Base-by-base conservation (phyloP, 2,888 invertebrate species). In the Heteromurus nitidus region DNA sequence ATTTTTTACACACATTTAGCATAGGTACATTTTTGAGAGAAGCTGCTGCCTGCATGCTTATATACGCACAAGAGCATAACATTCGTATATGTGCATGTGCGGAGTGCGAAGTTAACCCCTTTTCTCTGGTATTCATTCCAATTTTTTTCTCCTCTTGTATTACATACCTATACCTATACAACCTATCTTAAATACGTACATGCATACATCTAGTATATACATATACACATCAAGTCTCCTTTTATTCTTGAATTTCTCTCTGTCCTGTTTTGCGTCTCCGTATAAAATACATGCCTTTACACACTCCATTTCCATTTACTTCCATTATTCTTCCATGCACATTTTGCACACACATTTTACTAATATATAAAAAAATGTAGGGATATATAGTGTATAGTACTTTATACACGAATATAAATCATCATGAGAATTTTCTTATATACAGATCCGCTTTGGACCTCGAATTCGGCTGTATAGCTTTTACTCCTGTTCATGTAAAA, bases 281-380 rank as follows among this genome's bases (percentile, higher is more conserved):
- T 28, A 50, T 50, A n/a, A n/a, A n/a, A n/a, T n/a, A n/a, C n/a
- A n/a, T n/a, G n/a, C n/a, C n/a, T n/a, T n/a, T n/a, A 5, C 36
- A 36, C 13, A 36, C 31, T 64, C 30, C 20, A 30, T 36, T 18
- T 18, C 36, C 28, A 9, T 44, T 60, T 72, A 42, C 72, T 62
- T 73, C 64, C 73, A 64, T 73, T 50, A 50, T 50, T 50, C 50
- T 50, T 50, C 30, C 73, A 73, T 73, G 31, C 73, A 73, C 73
- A 73, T 73, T 73, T 73, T 24, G 64, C 73, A 73, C 73, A n/a
- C n/a, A 73, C 73, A 73, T 73, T 73, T 73, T 50, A 62, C 44
- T 58, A 42, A 30, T 70, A 36, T 36, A 70, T 26, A 58, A 58
- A 70, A 70, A 58, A 55, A n/a, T 3, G 42, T 11, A 50, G n/a